Conservation (phyloP, 2,888 invertebrate species). For the Torymus auratus region DNA sequence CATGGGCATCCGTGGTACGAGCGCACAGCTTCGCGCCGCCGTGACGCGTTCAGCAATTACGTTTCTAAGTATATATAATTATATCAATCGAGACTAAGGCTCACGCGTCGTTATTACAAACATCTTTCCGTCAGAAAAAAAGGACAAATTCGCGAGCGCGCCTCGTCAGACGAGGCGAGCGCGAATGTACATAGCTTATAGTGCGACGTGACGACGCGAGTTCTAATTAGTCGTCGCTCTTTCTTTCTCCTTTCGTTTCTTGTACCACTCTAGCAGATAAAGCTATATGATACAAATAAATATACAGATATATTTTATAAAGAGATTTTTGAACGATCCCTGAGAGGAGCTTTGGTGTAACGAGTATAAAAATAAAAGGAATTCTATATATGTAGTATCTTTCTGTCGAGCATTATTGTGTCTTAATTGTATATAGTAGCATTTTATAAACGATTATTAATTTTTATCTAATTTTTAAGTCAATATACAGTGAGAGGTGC, state of each 20-base stretch:
- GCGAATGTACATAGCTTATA: conserved; percentile 50
- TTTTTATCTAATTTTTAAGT: conserved; percentile 66
- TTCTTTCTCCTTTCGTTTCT: conserved; percentile 4
- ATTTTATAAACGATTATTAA: conserved; percentile 63
- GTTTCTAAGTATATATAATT: no score
- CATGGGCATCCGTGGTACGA: neutral
- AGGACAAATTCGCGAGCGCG: neutral
- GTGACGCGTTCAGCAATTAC: conserved; percentile 16
- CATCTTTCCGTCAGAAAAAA: neutral
- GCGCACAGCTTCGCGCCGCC: no score
- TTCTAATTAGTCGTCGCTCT: conserved; percentile 23
- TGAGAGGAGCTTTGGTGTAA: conserved; percentile 61
- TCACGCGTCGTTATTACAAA: neutral
- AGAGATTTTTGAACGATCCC: conserved; percentile 63
- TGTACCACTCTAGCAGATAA: conserved; percentile 21
- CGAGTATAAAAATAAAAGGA: conserved; percentile 45
- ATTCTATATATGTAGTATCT: conserved; percentile 60
- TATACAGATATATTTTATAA: conserved; percentile 67
- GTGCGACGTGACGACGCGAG: conserved; percentile 17
- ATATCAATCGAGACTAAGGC: conserved; percentile 26
- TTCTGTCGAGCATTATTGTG: conserved; percentile 64
- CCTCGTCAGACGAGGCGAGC: conserved; percentile 31
- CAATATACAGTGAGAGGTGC: conserved; percentile 72
- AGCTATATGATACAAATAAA: conserved; percentile 57
- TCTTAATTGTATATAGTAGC: conserved; percentile 74